These are phyloP conservation scores for Euschistus heros DNA, from an alignment of 1,140 invertebrate genomes.

Conservation along the genomic window DNA sequence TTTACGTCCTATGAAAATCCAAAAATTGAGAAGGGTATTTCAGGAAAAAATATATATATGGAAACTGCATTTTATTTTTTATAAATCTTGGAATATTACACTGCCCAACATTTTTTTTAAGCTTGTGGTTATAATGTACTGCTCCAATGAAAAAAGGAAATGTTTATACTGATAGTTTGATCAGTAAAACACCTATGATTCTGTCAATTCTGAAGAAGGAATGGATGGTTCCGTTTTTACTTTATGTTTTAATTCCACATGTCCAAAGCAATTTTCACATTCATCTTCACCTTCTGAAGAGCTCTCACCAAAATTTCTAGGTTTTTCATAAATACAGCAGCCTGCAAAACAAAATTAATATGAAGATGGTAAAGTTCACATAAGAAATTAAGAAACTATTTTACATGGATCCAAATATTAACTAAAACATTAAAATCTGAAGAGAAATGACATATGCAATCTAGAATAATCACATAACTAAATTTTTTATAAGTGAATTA, in stretches of 20 bases:
- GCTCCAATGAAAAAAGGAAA: no score
- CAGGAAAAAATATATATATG: neutral
- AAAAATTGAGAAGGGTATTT: no score
- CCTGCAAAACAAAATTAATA: constrained; percentile 40
- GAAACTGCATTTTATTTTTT: no score
- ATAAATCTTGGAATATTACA: no score
- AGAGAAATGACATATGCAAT: constrained; percentile 31
- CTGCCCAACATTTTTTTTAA: no score
- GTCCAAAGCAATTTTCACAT: constrained; percentile 75
- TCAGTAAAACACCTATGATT: no score
- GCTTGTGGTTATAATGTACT: no score
- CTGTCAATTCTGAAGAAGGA: neutral
- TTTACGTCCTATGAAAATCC: no score
- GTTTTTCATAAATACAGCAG: constrained; percentile 82
- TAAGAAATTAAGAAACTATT: no score
- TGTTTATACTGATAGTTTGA: no score
- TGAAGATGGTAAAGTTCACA: neutral
- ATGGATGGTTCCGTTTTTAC: constrained; percentile 2
- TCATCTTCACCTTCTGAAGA: constrained; percentile 70
- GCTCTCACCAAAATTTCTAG: constrained; percentile 66
- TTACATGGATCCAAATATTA: no score
- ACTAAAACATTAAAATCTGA: neutral
- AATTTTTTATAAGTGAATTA: constrained; percentile 32
- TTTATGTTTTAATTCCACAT: constrained; percentile 58
- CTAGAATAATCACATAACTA: constrained; percentile 33